phyloP scores from a whole-genome alignment of 2,888 invertebrate genomes.

The Slavum lentiscoides region DNA sequence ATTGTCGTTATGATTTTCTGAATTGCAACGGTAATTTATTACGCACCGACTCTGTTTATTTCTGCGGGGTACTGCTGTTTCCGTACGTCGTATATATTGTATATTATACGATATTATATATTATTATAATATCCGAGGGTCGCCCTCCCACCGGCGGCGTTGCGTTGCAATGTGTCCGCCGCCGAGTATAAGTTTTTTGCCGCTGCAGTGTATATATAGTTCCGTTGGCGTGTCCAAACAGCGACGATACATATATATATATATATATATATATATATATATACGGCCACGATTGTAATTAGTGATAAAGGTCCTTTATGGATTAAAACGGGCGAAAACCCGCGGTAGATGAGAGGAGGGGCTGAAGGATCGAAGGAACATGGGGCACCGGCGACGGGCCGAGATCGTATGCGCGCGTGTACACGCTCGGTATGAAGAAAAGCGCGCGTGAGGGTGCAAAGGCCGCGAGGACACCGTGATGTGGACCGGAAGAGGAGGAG shows the following conservation, averaged over 20 bases:
- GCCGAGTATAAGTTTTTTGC: conserved; percentile 37
- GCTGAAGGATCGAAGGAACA: conserved; percentile 15
- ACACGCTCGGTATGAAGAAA: conserved; percentile 39
- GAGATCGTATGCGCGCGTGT: not conserved
- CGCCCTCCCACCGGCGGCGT: not conserved
- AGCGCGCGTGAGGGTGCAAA: conserved; percentile 27
- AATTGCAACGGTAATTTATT: conserved; percentile 38
- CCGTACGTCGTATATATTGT: not conserved
- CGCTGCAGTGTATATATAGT: not conserved
- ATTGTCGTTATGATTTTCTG: conserved; percentile 33
- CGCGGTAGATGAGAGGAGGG: not conserved
- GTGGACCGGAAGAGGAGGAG: not conserved
- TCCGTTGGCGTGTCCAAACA: conserved; percentile 42
- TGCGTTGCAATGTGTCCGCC: conserved; percentile 14
- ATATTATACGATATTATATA: not conserved
- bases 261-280: too few relatives aligned
- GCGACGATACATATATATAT: conserved; percentile 33
- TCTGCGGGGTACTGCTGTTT: too few relatives aligned
- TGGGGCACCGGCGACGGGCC: not conserved
- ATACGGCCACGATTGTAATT: conserved; percentile 45
- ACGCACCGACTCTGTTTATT: not conserved
- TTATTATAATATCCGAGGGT: conserved; percentile 9
- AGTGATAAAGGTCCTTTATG: conserved; percentile 53
- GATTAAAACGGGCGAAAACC: conserved; percentile 45
- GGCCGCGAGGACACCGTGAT: too few relatives aligned